Evolutionary conservation across 1,140 invertebrate genomes (phyloP).

Genomic region (Saccostrea glomerata): DNA sequence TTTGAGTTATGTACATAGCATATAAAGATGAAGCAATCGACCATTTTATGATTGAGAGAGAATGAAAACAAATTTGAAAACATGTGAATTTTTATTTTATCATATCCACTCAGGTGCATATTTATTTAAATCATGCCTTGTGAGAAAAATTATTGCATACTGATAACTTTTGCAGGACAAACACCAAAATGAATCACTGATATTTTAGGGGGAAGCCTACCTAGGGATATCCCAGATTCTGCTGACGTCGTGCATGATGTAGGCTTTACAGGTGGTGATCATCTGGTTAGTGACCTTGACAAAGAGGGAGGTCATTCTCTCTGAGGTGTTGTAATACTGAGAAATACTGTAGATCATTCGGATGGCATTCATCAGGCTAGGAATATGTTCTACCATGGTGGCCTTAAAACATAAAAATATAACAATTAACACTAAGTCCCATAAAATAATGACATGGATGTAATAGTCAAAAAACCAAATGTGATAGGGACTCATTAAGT

Average conservation of each 20-base stretch:
- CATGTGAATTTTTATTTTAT: no score
- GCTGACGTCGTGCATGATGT: constrained; percentile 91
- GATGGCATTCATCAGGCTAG: constrained; percentile 79
- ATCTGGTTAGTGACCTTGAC: constrained; percentile 95
- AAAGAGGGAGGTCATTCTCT: constrained; percentile 80
- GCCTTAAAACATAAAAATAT: constrained; percentile 80
- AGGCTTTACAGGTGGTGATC: constrained; percentile 95
- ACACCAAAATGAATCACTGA: background rate
- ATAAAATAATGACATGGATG: no score
- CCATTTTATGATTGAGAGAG: no score
- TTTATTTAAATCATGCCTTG: no score
- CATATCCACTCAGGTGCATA: no score
- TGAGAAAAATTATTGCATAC: no score
- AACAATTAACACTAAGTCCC: background rate
- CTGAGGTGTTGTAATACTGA: constrained; percentile 80
- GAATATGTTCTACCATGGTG: constrained; percentile 78
- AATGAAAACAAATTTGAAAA: no score
- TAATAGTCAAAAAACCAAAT: no score
- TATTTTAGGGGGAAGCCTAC: constrained; percentile 55
- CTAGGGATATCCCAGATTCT: constrained; percentile 94
- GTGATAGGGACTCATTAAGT: no score
- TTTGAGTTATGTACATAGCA: no score
- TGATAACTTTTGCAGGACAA: no score
- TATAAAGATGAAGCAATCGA: no score
- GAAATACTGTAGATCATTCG: constrained; percentile 80